Base-by-base conservation (phyloP, 2,797 vertebrate genomes). In the Pangasius larnaudii region DNA sequence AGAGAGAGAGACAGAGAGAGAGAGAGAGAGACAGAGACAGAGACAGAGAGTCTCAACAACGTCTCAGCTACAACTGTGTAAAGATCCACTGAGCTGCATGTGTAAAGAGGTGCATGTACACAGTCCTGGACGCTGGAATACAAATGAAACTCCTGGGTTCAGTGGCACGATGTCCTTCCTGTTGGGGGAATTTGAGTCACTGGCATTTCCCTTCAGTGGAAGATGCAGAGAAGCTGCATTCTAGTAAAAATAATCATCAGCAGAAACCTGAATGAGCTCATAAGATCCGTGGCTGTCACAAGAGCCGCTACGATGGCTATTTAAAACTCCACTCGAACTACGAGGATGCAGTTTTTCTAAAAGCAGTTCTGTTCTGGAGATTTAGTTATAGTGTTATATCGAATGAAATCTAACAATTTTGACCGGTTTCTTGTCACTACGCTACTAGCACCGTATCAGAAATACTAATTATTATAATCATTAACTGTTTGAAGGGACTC, bases 101-200 rank as follows among this genome's bases (percentile, higher is more conserved):
- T 42, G 42, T 7, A 46, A 46, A 46, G 72, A 22, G 42, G 72
- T 1, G 42, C 5, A 1, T 49, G 27, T 49, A 46, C 9, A 24
- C 13, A 27, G n/a, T 75, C 27, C 74, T 51, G 46, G 46, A 30
- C 3, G 6, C 27, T 51, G 46, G 46, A 77, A 51, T 51, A 51
- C 13, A 53, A 51, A 77, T 51, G 46, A 77, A 77, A 30, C 3
- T 27, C 27, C 39, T n/a, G 74, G 74, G 46, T n/a, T 77, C 46
- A 51, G 46, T 5, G 6, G 74, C 46, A 51, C 5, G 27, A 7
- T 77, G 46, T 30, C 46, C 74, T 77, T 77, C 46, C 27, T 51
- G 74, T 51, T 77, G 74, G 49, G 42, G 74, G 74, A 77, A 30
- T 77, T 8, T 77, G 46, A 77, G 46, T 77, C 46, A 77, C 27